Evolutionary conservation across 2,888 invertebrate genomes (phyloP).

Genomic region (Hofmannophila pseudospretella): DNA sequence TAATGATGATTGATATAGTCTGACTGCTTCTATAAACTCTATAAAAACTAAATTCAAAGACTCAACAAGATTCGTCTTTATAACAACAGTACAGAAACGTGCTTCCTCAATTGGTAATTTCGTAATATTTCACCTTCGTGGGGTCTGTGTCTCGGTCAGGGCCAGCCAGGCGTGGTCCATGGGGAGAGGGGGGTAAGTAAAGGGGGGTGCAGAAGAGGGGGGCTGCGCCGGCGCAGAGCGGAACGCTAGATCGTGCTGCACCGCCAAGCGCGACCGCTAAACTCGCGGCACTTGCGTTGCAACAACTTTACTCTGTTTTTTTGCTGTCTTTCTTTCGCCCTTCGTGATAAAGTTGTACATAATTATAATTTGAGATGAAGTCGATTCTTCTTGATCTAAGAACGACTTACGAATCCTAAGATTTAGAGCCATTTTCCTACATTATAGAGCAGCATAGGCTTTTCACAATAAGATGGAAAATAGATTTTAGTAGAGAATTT

Average conservation of each 20-base stretch:
- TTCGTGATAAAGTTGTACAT: slow-evolving; percentile 5
- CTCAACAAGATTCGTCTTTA: background rate
- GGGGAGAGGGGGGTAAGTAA: slow-evolving; percentile 28
- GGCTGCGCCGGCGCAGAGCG: slow-evolving; percentile 60
- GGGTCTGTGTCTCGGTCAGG: slow-evolving; percentile 73
- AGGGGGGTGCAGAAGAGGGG: slow-evolving; percentile 24
- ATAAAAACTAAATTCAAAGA: no score
- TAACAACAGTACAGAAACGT: slow-evolving; percentile 35
- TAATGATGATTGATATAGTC: no score
- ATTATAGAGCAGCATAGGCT: no score
- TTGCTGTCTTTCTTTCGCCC: slow-evolving; percentile 23
- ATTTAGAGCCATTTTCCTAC: no score
- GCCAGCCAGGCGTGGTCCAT: slow-evolving; percentile 53
- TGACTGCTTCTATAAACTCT: no score
- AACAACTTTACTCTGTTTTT: slow-evolving; percentile 49
- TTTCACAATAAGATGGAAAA: no score
- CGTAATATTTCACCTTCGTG: slow-evolving; percentile 64
- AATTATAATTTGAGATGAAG: background rate
- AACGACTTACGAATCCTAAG: no score
- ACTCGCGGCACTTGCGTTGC: slow-evolving; percentile 65
- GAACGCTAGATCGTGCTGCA: slow-evolving; percentile 77
- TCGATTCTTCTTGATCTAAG: no score
- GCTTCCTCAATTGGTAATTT: slow-evolving; percentile 59
- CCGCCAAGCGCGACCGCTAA: slow-evolving; percentile 75
- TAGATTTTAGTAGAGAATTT: no score